phyloP scores from a whole-genome alignment of 2,797 vertebrate species.

The Podargus strigoides region DNA sequence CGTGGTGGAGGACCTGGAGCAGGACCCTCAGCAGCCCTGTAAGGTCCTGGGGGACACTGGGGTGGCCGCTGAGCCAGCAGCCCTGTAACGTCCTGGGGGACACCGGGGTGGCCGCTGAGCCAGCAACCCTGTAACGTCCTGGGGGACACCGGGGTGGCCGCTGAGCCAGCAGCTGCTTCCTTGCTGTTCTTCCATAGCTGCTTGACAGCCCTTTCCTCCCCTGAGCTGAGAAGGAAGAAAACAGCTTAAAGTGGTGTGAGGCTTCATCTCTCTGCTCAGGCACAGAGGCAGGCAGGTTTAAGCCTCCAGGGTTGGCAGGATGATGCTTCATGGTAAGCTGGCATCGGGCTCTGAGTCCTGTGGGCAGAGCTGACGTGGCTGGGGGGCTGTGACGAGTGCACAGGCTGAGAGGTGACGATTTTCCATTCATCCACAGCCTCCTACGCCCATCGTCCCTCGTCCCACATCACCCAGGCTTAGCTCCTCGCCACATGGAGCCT shows the following conservation, averaged over 20 bases:
- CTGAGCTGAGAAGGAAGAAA: neutral
- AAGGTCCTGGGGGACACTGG: too few relatives aligned
- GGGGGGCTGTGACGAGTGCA: fast-evolving
- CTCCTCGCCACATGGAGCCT: neutral
- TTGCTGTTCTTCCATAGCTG: neutral
- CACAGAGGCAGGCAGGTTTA: neutral
- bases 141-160: too few relatives aligned
- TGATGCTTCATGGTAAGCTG: neutral
- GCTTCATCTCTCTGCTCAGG: neutral
- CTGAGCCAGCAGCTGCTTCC: neutral
- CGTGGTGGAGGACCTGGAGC: neutral
- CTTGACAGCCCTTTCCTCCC: neutral
- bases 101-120: too few relatives aligned
- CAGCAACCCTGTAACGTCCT: too few relatives aligned
- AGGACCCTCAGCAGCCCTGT: neutral
- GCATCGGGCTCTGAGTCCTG: neutral
- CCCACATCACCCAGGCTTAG: fast-evolving
- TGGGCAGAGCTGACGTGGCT: neutral
- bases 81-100: too few relatives aligned
- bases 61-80: too few relatives aligned
- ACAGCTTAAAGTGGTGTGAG: neutral
- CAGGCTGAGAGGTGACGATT: neutral
- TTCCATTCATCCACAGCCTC: neutral
- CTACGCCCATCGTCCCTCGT: neutral
- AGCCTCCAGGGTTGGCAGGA: neutral